A percentile compares a stretch with the other conserved stretches of the same genome.
These are phyloP conservation scores for Aphis gossypii DNA, from an alignment of 1,140 invertebrate genomes.

Conservation along the genomic window DNA sequence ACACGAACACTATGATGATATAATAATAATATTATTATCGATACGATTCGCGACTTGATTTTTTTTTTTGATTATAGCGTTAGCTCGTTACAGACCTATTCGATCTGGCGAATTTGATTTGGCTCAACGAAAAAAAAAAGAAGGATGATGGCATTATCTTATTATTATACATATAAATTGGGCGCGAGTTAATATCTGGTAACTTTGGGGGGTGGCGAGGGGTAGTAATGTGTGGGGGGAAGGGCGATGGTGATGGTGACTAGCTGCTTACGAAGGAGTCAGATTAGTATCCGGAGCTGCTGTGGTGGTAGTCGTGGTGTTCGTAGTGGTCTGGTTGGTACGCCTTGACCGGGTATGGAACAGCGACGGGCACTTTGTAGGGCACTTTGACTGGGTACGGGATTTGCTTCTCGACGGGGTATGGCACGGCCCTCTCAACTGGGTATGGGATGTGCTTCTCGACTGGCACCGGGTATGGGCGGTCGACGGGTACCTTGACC, in stretches of 20 bases:
- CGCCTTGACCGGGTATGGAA: slow-evolving; percentile 65
- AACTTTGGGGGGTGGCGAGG: background rate
- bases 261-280: slow-evolving; percentile 70
- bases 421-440: slow-evolving; percentile 63
- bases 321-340: slow-evolving; percentile 72
- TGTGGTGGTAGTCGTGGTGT: slow-evolving; percentile 66
- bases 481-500: slow-evolving; percentile 74
- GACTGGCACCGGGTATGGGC: slow-evolving; percentile 61
- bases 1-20: background rate
- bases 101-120: background rate
- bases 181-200: slow-evolving; percentile 36
- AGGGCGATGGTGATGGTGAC: slow-evolving; percentile 46
- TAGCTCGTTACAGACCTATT: background rate
- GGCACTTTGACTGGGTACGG: slow-evolving; percentile 74
- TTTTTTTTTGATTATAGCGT: background rate
- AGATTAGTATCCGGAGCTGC: slow-evolving; percentile 67
- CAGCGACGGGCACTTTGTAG: slow-evolving; percentile 65
- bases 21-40: background rate
- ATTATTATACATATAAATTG: background rate
- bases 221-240: too few relatives aligned
- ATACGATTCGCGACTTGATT: background rate
- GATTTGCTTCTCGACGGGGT: slow-evolving; percentile 76
- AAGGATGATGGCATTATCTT: background rate
- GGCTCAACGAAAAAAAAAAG: background rate
- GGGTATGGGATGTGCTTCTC: slow-evolving; percentile 71